A percentile compares a stretch with the other conserved stretches of the same genome.
These are phyloP conservation scores for Campoplex capitator DNA, from an alignment of 2,888 invertebrate species.

Conservation along the genomic window DNA sequence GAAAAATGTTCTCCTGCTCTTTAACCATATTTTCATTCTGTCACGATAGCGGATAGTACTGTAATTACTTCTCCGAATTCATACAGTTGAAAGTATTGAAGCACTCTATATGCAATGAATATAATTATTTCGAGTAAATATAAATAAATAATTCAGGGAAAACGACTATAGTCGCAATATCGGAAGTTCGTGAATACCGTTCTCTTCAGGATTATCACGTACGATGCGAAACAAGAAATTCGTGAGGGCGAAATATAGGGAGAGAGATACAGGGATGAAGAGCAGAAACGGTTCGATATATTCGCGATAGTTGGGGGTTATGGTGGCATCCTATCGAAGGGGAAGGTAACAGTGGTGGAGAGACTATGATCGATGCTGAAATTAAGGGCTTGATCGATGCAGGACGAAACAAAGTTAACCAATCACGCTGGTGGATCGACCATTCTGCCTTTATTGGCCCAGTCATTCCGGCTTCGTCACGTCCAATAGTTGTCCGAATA, in stretches of 20 bases:
- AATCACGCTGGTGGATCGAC: slow-evolving; percentile 77
- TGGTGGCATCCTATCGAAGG: slow-evolving; percentile 61
- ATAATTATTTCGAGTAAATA: not conserved
- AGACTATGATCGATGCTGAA: slow-evolving; percentile 80
- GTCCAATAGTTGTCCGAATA: slow-evolving; percentile 72
- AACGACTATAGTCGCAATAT: slow-evolving; percentile 15
- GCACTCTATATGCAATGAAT: not conserved
- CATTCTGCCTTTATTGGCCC: slow-evolving; percentile 73
- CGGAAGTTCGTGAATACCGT: slow-evolving; percentile 17
- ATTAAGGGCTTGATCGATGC: slow-evolving; percentile 78
- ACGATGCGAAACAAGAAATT: slow-evolving; percentile 21
- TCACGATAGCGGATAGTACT: not conserved
- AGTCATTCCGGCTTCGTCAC: slow-evolving; percentile 72
- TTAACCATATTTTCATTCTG: not conserved
- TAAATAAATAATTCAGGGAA: not conserved
- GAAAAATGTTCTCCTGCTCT: not conserved
- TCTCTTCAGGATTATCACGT: not conserved
- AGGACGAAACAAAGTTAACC: slow-evolving; percentile 81
- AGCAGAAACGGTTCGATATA: slow-evolving; percentile 60
- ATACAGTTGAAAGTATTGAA: no score
- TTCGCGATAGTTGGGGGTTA: slow-evolving; percentile 69
- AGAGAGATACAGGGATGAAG: not conserved
- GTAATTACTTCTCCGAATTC: not conserved
- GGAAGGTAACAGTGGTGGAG: slow-evolving; percentile 57
- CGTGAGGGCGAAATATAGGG: slow-evolving; percentile 13